Base-by-base conservation (phyloP, 2,113 vertebrate species). In the Corapipo altera region DNA sequence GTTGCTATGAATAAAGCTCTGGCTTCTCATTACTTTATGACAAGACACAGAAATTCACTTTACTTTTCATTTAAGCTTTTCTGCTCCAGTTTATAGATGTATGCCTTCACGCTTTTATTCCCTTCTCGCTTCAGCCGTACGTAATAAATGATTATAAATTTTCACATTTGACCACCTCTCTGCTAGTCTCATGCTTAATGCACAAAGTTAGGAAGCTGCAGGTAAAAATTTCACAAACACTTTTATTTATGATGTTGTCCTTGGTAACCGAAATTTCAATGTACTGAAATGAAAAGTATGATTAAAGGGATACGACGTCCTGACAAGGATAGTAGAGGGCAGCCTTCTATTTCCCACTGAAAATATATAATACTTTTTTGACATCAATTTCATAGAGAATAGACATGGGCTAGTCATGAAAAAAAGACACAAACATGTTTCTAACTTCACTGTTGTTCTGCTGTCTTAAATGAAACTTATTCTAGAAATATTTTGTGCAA, bases 281-380 rank as follows among this genome's bases (percentile, higher is more conserved):
- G 99, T 98, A 98, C 98, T 98, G 98, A 99, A 99, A 99, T 99
- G 99, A 99, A 99, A 99, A 99, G 98, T 99, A 99, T 99, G 99
- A 99, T 99, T 99, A 99, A 99, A 98, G 98, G 98, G 98, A 98
- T 97, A 97, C 97, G 95, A 97, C 97, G 96, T 98, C 98, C 98
- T 98, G 97, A 98, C 98, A 98, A 98, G 98, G 98, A 98, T 98
- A 98, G 98, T 96, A 97, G 97, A 98, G 98, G 97, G 98, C 97
- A 98, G 98, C 97, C 98, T 98, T 99, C 98, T 97, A 98, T 98
- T 98, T 98, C 98, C 97, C 96, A 59, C 98, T 96, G 98, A 97
- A 98, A 98, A 99, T 98, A 99, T 98, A 99, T 98, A 98, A 99
- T 98, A 98, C 98, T 98, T 98, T 98, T 98, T 97, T 98, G 98